Evolutionary conservation across 2,113 vertebrate genomes (phyloP), one percentile per base, ranked within the genome.

Genomic region (Columbina picui): DNA sequence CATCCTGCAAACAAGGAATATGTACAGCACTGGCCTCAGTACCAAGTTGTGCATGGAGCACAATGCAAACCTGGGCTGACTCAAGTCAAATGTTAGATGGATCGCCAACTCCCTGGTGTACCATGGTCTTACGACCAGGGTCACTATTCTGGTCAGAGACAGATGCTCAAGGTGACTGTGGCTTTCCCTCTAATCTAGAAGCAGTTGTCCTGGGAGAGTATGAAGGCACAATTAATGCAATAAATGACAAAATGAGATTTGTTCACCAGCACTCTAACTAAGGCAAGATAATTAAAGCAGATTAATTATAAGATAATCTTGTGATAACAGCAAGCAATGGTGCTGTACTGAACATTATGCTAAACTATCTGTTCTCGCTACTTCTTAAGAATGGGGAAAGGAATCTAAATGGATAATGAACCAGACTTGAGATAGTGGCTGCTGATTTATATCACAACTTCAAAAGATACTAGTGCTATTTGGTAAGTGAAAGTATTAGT

Each of bases 21-120:
- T 0, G 21, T 12, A 8, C 26, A 41, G 21, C 15, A n/a, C 19
- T 38, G 25, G 38, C 25, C 38, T 63, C 53, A 45, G 1, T 26
- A 9, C 12, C 52, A 71, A 23, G 12, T 38, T 68, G 26, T 30
- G 12, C 4, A 1, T 21, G 6, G 20, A 32, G 17, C 27, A 14
- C 34, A 57, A 26, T 12, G 29, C 5, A 10, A 67, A 8, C 32
- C 39, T 52, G 29, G 16, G n/a, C 10, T 1, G 2, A 25, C 43
- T 45, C 7, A 22, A 14, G 5, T 29, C 26, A 27, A 21, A 32
- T 9, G 10, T 27, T 25, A 13, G 2, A 19, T 14, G 23, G 12
- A 30, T 61, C 26, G 34, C 1, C 0, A 34, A 0, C 9, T 78
- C 26, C 8, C 45, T 5, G 3, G 12, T 56, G 19, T 5, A 2